Evolutionary conservation across 2,888 invertebrate genomes (phyloP).

Genomic region (Anoncus sp.): DNA sequence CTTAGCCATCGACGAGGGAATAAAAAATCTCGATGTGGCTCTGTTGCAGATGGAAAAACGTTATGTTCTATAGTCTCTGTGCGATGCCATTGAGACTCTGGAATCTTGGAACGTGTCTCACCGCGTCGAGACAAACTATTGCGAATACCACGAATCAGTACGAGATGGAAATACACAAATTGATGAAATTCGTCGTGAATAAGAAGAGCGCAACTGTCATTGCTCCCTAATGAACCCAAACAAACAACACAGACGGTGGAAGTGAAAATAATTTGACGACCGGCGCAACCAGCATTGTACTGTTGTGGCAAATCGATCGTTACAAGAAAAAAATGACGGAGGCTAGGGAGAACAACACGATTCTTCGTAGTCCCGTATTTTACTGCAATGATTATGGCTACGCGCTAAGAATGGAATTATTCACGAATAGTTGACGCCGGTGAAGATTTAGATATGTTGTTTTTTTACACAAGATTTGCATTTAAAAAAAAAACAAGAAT

Average conservation of each 20-base stretch:
- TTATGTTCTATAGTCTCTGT: slow-evolving; percentile 61
- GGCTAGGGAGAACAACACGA: slow-evolving; percentile 87
- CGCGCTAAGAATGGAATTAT: slow-evolving; percentile 88
- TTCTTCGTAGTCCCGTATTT: slow-evolving; percentile 88
- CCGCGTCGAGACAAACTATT: too few species aligned
- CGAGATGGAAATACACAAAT: slow-evolving; percentile 74
- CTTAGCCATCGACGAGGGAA: slow-evolving; percentile 55
- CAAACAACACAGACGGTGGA: too few species aligned
- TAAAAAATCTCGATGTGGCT: slow-evolving; percentile 68
- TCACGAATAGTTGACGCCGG: slow-evolving; percentile 90
- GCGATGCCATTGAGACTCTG: slow-evolving; percentile 66
- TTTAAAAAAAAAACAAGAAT: too few species aligned
- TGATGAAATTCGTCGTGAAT: slow-evolving; percentile 79
- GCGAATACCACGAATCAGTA: neutral
- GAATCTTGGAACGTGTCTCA: too few species aligned
- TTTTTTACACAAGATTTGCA: too few species aligned
- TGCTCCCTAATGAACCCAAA: too few species aligned
- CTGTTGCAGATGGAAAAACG: slow-evolving; percentile 67
- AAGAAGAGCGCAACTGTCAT: slow-evolving; percentile 81
- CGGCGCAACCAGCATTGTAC: slow-evolving; percentile 83
- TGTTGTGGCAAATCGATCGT: slow-evolving; percentile 89
- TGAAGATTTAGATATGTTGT: too few species aligned
- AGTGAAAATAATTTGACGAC: too few species aligned
- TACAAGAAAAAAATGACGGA: slow-evolving; percentile 88
- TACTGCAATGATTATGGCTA: slow-evolving; percentile 90